phyloP scores from a whole-genome alignment of 1,140 invertebrate species.

The Apis cerana region DNA sequence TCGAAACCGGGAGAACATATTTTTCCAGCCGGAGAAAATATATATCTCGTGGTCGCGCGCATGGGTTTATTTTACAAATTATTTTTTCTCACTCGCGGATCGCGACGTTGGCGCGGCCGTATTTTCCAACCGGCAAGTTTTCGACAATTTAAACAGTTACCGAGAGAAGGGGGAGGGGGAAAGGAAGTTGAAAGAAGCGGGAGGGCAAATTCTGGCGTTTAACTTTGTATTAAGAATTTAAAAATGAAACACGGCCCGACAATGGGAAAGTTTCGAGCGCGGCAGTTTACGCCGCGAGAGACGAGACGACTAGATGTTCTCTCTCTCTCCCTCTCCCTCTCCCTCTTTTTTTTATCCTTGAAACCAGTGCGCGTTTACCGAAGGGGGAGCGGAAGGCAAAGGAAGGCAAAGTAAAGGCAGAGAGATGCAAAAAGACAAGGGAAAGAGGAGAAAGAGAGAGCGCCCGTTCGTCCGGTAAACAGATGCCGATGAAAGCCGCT shows the following conservation, averaged over 20 bases:
- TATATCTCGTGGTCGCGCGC: neutral
- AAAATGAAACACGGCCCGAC: conserved; percentile 28
- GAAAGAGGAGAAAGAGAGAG: conserved; percentile 37
- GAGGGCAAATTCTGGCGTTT: neutral
- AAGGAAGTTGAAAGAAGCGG: neutral
- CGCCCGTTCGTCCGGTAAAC: conserved; percentile 68
- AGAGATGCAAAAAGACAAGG: conserved; percentile 6
- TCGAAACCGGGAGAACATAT: too few relatives aligned
- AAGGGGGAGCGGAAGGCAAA: neutral
- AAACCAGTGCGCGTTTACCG: conserved; percentile 10
- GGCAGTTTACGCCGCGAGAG: conserved; percentile 6
- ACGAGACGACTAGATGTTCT: neutral
- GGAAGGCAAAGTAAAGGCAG: conserved; percentile 3
- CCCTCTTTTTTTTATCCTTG: neutral
- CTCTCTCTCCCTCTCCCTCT: neutral
- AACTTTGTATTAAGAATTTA: conserved; percentile 20
- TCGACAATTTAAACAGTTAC: conserved; percentile 7
- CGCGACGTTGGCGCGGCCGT: too few relatives aligned
- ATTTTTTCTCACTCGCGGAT: conserved; percentile 14
- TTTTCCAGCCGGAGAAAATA: too few relatives aligned
- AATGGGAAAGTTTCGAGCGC: conserved; percentile 1
- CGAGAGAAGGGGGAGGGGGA: neutral
- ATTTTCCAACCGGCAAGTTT: conserved; percentile 15
- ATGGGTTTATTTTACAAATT: conserved; percentile 53
- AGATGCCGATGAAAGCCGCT: conserved; percentile 71